Percentiles rank a stretch among this genome's conserved stretches.
phyloP scores from a whole-genome alignment of 2,888 invertebrate genomes.

The Coecobrya sp. region DNA sequence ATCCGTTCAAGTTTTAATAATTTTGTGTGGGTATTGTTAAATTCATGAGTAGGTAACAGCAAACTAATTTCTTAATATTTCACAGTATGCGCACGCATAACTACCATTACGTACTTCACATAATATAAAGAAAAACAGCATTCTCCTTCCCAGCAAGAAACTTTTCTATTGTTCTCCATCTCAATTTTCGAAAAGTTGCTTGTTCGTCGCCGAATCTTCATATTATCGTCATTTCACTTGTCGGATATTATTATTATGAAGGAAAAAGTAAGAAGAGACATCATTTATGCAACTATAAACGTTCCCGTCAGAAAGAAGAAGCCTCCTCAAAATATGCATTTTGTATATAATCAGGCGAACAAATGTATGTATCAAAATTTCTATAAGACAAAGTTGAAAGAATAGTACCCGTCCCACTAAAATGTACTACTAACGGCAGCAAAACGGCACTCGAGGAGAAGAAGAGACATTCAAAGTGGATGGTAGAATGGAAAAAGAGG shows the following conservation, averaged over 20 bases:
- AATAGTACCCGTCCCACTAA: constrained; percentile 26
- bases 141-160: neutral
- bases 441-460: constrained; percentile 24
- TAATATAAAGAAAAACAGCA: neutral
- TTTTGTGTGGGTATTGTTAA: too few species aligned
- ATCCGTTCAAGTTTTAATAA: too few species aligned
- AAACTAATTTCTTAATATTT: too few species aligned
- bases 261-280: constrained; percentile 7
- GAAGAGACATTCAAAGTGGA: constrained; percentile 66
- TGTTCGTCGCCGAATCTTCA: constrained; percentile 43
- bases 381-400: constrained; percentile 23
- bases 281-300: constrained; percentile 27
- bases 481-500: constrained; percentile 76
- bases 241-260: constrained; percentile 42
- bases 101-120: neutral
- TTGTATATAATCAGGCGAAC: neutral
- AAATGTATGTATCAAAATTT: neutral
- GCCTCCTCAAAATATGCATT: neutral
- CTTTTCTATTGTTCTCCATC: neutral
- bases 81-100: too few species aligned
- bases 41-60: too few species aligned
- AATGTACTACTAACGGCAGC: constrained; percentile 51
- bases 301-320: constrained; percentile 1
- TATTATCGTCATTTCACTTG: constrained; percentile 51
- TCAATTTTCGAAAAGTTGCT: constrained; percentile 33